phyloP scores from a whole-genome alignment of 2,113 vertebrate genomes.

The Elgaria multicarinata region DNA sequence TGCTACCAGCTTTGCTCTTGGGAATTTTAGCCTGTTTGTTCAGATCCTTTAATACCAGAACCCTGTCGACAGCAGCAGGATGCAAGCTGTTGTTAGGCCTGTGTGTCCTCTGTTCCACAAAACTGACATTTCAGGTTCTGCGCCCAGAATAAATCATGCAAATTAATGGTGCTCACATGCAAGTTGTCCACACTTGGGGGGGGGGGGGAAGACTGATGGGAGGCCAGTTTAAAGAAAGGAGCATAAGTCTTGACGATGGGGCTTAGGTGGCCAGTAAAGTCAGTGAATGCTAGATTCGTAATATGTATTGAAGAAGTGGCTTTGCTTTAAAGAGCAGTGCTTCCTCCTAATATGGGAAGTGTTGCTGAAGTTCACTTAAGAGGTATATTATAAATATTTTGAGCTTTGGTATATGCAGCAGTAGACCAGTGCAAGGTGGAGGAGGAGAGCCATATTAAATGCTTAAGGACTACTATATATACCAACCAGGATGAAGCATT shows the following conservation, averaged over 20 bases:
- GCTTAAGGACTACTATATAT: constrained; percentile 10
- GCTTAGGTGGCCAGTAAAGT: not conserved
- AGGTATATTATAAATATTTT: constrained; percentile 59
- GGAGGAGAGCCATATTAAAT: not conserved
- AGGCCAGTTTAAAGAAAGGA: not conserved
- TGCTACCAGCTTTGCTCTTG: not conserved
- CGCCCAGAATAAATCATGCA: not conserved
- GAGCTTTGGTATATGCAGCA: constrained; percentile 29
- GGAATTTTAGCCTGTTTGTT: not conserved
- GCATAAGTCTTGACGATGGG: not conserved
- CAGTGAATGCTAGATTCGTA: not conserved
- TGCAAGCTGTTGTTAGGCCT: not conserved
- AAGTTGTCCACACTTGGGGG: not conserved
- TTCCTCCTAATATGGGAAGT: constrained; percentile 70
- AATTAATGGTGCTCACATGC: not conserved
- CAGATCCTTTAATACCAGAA: not conserved
- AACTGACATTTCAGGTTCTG: not conserved
- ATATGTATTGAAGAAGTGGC: constrained; percentile 22
- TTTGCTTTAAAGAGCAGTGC: constrained; percentile 32
- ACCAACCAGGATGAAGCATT: constrained; percentile 30
- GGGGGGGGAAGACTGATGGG: too few relatives aligned
- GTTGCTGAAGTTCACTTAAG: constrained; percentile 49
- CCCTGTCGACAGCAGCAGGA: not conserved
- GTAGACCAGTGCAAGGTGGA: not conserved
- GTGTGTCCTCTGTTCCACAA: not conserved